Conservation (phyloP, 2,113 vertebrate genomes). For the Coptodon bakossiorum region DNA sequence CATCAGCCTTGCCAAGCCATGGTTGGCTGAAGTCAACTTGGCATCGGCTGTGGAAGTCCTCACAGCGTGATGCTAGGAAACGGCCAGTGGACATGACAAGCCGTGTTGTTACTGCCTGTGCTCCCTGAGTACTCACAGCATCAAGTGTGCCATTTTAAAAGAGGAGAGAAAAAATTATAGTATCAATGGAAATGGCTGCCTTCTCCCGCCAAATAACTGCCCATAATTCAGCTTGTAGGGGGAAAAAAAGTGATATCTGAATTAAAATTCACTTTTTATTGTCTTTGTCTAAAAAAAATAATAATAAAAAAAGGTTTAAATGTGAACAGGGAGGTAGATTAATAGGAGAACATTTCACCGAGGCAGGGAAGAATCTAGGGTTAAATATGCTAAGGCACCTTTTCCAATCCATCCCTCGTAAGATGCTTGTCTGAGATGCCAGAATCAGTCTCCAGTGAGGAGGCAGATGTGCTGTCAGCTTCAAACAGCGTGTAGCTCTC, state of each 20-base stretch:
- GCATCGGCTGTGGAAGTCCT: conserved; percentile 72
- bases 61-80: conserved; percentile 71
- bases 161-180: conserved; percentile 12
- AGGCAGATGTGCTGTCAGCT: conserved; percentile 85
- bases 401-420: conserved; percentile 55
- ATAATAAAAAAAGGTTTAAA: not conserved
- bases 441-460: conserved; percentile 78
- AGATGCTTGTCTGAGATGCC: conserved; percentile 83
- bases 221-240: not conserved
- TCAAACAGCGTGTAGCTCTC: conserved; percentile 76
- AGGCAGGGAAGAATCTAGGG: conserved; percentile 13
- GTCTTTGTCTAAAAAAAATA: not conserved
- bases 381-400: conserved; percentile 47
- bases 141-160: conserved; percentile 61
- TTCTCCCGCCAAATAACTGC: not conserved
- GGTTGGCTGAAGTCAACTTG: conserved; percentile 68
- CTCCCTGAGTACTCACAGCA: conserved; percentile 64
- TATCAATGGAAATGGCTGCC: conserved; percentile 31
- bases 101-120: conserved; percentile 72
- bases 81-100: conserved; percentile 76
- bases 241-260: not conserved
- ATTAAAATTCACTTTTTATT: not conserved
- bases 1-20: conserved; percentile 62
- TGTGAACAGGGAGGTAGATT: not conserved
- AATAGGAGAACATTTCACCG: not conserved